A percentile compares a stretch with the other conserved stretches of the same genome.
Evolutionary conservation across 2,888 invertebrate species (phyloP).

Genomic region (Ophion ventricosus): DNA sequence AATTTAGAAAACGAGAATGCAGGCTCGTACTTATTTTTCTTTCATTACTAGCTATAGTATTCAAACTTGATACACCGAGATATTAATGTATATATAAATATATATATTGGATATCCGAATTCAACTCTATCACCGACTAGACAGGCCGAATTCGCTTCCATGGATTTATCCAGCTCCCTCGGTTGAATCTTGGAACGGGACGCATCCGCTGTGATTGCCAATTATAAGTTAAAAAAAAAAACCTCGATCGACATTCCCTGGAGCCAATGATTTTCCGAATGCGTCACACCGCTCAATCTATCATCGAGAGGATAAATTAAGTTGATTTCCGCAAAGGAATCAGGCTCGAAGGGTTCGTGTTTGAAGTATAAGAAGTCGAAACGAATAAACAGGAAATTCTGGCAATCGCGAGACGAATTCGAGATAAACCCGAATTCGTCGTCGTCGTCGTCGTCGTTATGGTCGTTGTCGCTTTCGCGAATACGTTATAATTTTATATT

Average conservation of each 20-base stretch:
- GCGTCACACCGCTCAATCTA: constrained; percentile 33
- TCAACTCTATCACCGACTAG: constrained; percentile 53
- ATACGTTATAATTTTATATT: not conserved
- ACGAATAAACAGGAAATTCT: constrained; percentile 37
- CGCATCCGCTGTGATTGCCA: constrained; percentile 33
- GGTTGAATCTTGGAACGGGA: constrained; percentile 43
- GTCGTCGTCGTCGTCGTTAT: not conserved
- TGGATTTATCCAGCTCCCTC: constrained; percentile 12
- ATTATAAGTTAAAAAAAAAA: not conserved
- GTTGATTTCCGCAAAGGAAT: constrained; percentile 6
- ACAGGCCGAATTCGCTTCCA: constrained; percentile 42
- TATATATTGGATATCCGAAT: constrained; percentile 24
- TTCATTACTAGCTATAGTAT: not conserved
- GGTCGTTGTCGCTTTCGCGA: not conserved
- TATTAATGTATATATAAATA: not conserved
- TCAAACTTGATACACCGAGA: not conserved
- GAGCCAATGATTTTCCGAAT: constrained; percentile 1
- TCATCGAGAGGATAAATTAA: constrained; percentile 46
- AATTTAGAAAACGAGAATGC: not conserved
- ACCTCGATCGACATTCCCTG: constrained; percentile 10
- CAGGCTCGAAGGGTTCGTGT: constrained; percentile 3
- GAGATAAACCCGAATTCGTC: not conserved
- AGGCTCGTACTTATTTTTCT: not conserved
- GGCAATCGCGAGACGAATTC: constrained; percentile 38
- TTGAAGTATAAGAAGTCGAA: constrained; percentile 16